A percentile compares a stretch with the other conserved stretches of the same genome.
phyloP scores from a whole-genome alignment of 1,140 invertebrate species.

The Hyles euphorbiae region DNA sequence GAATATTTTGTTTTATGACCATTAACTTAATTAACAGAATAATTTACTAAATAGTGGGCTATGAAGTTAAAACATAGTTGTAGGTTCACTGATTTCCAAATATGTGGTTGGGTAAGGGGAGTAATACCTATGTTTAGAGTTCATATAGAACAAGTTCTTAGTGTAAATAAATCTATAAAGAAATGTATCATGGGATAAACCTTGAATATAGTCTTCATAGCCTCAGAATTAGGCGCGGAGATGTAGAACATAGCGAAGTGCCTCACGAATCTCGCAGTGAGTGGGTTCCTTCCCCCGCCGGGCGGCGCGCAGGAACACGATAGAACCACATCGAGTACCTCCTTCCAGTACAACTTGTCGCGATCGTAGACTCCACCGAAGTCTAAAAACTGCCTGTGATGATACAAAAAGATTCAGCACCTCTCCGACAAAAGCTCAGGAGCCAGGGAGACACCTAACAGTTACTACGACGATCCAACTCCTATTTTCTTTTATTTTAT shows the following conservation, averaged over 20 bases:
- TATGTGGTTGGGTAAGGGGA: too few relatives aligned
- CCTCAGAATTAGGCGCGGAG: constrained; percentile 83
- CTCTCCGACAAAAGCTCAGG: neutral
- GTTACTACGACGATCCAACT: too few relatives aligned
- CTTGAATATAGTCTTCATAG: constrained; percentile 84
- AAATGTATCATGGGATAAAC: constrained; percentile 15
- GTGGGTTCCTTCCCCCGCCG: constrained; percentile 89
- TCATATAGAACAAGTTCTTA: too few relatives aligned
- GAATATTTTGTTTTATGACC: too few relatives aligned
- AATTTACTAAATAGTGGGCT: too few relatives aligned
- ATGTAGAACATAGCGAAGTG: constrained; percentile 90
- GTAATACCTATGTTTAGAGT: too few relatives aligned
- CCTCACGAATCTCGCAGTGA: constrained; percentile 88
- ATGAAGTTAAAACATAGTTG: too few relatives aligned
- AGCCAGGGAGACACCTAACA: too few relatives aligned
- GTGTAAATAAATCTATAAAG: too few relatives aligned
- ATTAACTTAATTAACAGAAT: too few relatives aligned
- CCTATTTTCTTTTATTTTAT: too few relatives aligned
- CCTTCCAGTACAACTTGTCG: constrained; percentile 91
- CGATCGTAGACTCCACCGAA: constrained; percentile 90
- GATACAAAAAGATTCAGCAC: constrained; percentile 2
- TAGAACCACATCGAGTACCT: constrained; percentile 89
- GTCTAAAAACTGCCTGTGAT: constrained; percentile 85
- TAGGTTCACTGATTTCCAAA: too few relatives aligned
- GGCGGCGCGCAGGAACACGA: constrained; percentile 90